Evolutionary conservation across 2,113 vertebrate genomes (phyloP).

Genomic region (Pagrus major): DNA sequence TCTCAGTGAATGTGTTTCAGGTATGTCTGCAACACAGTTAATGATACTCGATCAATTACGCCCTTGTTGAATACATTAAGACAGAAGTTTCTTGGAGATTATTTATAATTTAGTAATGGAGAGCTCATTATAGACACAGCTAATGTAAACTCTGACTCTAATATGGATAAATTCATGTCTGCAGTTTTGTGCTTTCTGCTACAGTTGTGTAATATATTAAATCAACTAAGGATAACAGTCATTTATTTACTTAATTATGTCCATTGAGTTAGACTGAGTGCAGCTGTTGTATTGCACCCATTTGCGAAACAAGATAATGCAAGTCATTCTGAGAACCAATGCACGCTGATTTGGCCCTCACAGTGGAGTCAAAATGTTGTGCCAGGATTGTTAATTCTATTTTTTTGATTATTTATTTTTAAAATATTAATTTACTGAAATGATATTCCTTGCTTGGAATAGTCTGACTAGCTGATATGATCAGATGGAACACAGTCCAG

Average conservation of each 20-base stretch:
- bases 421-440: constrained; percentile 1
- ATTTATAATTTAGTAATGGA: constrained; percentile 60
- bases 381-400: constrained; percentile 28
- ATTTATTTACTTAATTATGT: constrained; percentile 73
- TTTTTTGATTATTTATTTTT: background rate
- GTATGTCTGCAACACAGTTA: constrained; percentile 21
- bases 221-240: constrained; percentile 64
- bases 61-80: constrained; percentile 36
- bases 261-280: constrained; percentile 58
- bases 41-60: constrained; percentile 35
- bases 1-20: constrained; percentile 22
- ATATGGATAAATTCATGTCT: constrained; percentile 65
- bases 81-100: constrained; percentile 48
- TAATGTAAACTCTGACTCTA: constrained; percentile 67
- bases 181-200: constrained; percentile 56
- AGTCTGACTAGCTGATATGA: constrained; percentile 32
- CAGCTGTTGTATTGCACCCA: constrained; percentile 53
- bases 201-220: constrained; percentile 58
- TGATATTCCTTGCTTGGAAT: constrained; percentile 15
- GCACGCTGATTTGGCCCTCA: constrained; percentile 15
- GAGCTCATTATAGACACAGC: constrained; percentile 43
- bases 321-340: constrained; percentile 40
- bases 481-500: constrained; percentile 33
- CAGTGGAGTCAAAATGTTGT: constrained; percentile 25
- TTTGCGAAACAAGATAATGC: constrained; percentile 55